Percentiles rank a stretch among this genome's conserved stretches.
Conservation (phyloP, 2,113 vertebrate genomes). For the Triplophysa tibetana region DNA sequence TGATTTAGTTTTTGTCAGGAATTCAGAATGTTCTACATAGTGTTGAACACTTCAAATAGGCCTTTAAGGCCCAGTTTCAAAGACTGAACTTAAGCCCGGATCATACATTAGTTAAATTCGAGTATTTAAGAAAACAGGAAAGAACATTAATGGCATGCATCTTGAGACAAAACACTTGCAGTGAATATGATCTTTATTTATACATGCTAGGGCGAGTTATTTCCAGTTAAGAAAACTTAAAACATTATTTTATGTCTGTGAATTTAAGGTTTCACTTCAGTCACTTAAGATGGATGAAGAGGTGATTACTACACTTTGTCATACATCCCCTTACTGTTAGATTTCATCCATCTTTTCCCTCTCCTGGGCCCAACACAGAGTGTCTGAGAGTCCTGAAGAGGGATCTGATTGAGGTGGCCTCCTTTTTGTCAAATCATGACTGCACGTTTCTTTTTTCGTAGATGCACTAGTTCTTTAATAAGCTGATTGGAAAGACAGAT, state of each 20-base stretch:
- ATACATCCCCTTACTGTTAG: conserved; percentile 18
- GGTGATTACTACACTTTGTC: neutral
- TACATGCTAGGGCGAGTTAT: too few relatives aligned
- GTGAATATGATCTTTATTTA: too few relatives aligned
- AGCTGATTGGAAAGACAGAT: conserved; percentile 14
- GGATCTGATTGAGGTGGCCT: conserved; percentile 41
- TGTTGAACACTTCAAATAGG: neutral
- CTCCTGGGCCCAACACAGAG: conserved; percentile 6
- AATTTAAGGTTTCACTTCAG: neutral
- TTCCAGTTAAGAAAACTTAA: too few relatives aligned
- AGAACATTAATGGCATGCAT: too few relatives aligned
- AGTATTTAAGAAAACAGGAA: too few relatives aligned
- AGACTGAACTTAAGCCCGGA: too few relatives aligned
- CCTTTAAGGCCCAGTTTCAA: too few relatives aligned
- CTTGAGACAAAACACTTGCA: too few relatives aligned
- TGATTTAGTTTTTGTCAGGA: too few relatives aligned
- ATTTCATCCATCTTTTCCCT: conserved; percentile 16
- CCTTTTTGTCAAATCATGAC: conserved; percentile 42
- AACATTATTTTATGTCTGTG: too few relatives aligned
- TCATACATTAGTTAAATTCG: too few relatives aligned
- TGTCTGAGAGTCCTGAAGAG: neutral
- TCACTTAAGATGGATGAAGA: neutral
- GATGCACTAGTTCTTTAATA: conserved; percentile 36
- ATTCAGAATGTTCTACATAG: too few relatives aligned
- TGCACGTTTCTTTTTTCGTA: conserved; percentile 39